These are phyloP conservation scores for Anarrhichthys ocellatus DNA, from an alignment of 2,113 vertebrate genomes.

Conservation along the genomic window DNA sequence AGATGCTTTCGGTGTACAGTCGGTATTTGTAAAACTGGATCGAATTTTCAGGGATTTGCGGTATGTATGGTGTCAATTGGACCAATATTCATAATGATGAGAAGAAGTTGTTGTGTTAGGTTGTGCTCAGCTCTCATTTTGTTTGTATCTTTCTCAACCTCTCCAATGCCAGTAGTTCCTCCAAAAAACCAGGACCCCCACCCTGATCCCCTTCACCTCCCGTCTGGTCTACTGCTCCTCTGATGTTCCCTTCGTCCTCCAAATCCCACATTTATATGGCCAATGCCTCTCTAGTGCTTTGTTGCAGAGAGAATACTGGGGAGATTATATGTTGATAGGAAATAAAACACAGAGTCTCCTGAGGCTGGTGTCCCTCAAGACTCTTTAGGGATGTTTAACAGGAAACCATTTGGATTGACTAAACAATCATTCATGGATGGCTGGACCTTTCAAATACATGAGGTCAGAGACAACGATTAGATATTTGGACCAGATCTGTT, in stretches of 20 bases:
- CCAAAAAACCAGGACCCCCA: slow-evolving; percentile 25
- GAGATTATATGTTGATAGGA: slow-evolving; percentile 6
- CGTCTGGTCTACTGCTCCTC: slow-evolving; percentile 29
- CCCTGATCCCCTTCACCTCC: slow-evolving; percentile 21
- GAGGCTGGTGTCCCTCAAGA: background rate
- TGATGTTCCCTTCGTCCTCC: slow-evolving; percentile 19
- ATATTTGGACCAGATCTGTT: slow-evolving; percentile 14
- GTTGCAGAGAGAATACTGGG: slow-evolving; percentile 6
- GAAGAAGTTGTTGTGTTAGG: slow-evolving; percentile 11
- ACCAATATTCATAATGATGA: slow-evolving; percentile 32
- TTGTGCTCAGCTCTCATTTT: background rate
- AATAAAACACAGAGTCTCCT: slow-evolving; percentile 2
- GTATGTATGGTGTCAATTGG: slow-evolving; percentile 34
- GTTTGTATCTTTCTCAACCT: slow-evolving; percentile 41
- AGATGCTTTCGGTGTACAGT: slow-evolving; percentile 18
- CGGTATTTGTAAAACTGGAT: slow-evolving; percentile 33
- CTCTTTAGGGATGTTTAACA: background rate
- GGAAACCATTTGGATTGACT: slow-evolving; percentile 24
- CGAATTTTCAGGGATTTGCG: slow-evolving; percentile 68
- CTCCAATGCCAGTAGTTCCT: slow-evolving; percentile 48
- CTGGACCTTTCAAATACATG: slow-evolving; percentile 3
- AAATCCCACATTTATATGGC: slow-evolving; percentile 13
- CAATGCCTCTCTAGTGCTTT: background rate
- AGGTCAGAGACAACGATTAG: background rate
- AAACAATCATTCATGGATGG: slow-evolving; percentile 21